phyloP scores from a whole-genome alignment of 1,140 invertebrate genomes.

The Drosophila persimilis region DNA sequence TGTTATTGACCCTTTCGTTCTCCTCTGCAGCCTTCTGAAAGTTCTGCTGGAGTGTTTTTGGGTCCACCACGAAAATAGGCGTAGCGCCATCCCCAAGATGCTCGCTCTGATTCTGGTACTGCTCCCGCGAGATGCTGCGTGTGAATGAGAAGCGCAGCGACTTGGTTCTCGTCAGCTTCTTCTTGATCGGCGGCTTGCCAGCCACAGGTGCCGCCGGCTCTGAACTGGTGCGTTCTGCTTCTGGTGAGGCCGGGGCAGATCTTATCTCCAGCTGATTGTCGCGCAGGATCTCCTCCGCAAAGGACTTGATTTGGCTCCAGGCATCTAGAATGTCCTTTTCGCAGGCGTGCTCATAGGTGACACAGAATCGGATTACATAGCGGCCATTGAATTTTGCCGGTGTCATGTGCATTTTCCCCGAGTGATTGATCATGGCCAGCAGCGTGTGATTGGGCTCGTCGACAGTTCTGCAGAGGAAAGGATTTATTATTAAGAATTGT shows the following conservation, averaged over 20 bases:
- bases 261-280: slow-evolving; percentile 74
- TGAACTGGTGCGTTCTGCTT: slow-evolving; percentile 63
- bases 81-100: slow-evolving; percentile 88
- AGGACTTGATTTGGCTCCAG: slow-evolving; percentile 88
- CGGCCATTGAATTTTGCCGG: slow-evolving; percentile 91
- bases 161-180: slow-evolving; percentile 85
- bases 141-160: slow-evolving; percentile 87
- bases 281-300: slow-evolving; percentile 87
- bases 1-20: slow-evolving; percentile 39
- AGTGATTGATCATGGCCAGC: slow-evolving; percentile 93
- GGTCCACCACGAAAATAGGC: slow-evolving; percentile 85
- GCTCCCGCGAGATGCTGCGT: slow-evolving; percentile 86
- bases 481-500: background rate
- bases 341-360: slow-evolving; percentile 91
- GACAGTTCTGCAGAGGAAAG: slow-evolving; percentile 37
- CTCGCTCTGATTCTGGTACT: slow-evolving; percentile 86
- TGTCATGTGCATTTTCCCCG: slow-evolving; percentile 95
- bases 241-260: slow-evolving; percentile 65
- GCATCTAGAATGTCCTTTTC: slow-evolving; percentile 91
- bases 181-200: slow-evolving; percentile 83
- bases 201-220: slow-evolving; percentile 76
- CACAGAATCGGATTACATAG: slow-evolving; percentile 93
- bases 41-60: slow-evolving; percentile 66
- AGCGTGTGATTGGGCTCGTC: slow-evolving; percentile 83
- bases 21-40: slow-evolving; percentile 67